These are phyloP conservation scores for Callyntrura sp. DNA, from an alignment of 2,888 invertebrate species.

Conservation along the genomic window DNA sequence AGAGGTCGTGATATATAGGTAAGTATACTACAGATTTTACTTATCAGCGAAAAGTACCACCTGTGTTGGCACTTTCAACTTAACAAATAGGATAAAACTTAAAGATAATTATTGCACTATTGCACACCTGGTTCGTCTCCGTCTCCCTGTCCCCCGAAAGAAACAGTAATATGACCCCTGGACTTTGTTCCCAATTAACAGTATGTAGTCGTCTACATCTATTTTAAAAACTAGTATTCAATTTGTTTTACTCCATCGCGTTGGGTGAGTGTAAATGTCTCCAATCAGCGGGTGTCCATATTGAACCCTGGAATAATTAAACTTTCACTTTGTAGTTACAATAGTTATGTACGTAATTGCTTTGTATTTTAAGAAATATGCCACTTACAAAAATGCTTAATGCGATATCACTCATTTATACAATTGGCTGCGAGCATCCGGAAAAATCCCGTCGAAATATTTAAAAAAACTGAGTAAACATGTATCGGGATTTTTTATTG, in stretches of 20 bases:
- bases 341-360: too few relatives aligned
- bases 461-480: constrained; percentile 22
- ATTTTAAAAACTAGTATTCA: not conserved
- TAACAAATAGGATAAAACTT: not conserved
- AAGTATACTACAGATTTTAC: constrained; percentile 8
- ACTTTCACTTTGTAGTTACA: too few relatives aligned
- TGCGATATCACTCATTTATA: not conserved
- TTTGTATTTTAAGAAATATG: too few relatives aligned
- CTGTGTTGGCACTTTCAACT: constrained; percentile 10
- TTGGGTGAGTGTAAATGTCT: too few relatives aligned
- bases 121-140: constrained; percentile 15
- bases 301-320: too few relatives aligned
- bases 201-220: not conserved
- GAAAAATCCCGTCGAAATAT: not conserved
- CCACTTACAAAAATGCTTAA: too few relatives aligned
- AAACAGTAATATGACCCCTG: constrained; percentile 5
- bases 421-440: constrained; percentile 36
- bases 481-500: too few relatives aligned
- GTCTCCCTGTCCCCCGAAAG: not conserved
- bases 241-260: too few relatives aligned
- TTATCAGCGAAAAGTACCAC: not conserved
- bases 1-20: constrained; percentile 50
- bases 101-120: constrained; percentile 44
- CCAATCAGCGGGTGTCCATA: not conserved
- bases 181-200: not conserved